These are phyloP conservation scores for Bacillus rossius DNA, from an alignment of 1,140 invertebrate species.

Conservation along the genomic window DNA sequence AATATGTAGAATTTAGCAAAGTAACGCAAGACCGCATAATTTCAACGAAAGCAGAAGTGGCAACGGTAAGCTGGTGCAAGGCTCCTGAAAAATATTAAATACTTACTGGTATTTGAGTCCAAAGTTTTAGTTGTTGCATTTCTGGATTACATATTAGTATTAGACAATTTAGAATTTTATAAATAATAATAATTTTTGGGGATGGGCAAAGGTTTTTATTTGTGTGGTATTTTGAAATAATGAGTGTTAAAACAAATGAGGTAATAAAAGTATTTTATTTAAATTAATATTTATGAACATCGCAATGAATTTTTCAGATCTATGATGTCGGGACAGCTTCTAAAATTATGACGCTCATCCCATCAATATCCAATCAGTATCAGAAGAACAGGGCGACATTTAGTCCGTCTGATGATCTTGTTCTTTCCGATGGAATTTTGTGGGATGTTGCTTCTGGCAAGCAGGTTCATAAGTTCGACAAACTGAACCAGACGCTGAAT, in stretches of 20 bases:
- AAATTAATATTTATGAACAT: constrained; percentile 8
- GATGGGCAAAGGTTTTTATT: too few relatives aligned
- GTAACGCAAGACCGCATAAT: constrained; percentile 77
- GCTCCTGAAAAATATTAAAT: too few relatives aligned
- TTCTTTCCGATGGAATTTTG: constrained; percentile 92
- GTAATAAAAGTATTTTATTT: neutral
- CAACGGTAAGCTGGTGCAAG: constrained; percentile 53
- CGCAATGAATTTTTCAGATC: constrained; percentile 52
- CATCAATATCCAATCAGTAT: constrained; percentile 86
- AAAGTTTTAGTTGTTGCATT: too few relatives aligned
- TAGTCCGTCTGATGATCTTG: constrained; percentile 87
- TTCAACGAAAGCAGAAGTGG: constrained; percentile 70
- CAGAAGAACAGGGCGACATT: constrained; percentile 92
- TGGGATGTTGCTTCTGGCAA: constrained; percentile 89
- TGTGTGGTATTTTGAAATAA: too few relatives aligned
- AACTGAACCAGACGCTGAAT: constrained; percentile 90
- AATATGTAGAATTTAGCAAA: constrained; percentile 91
- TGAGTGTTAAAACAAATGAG: too few relatives aligned
- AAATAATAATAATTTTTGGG: too few relatives aligned
- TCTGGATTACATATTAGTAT: too few relatives aligned
- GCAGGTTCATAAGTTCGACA: constrained; percentile 96
- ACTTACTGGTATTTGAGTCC: too few relatives aligned
- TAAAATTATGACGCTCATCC: constrained; percentile 65
- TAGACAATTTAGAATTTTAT: too few relatives aligned
- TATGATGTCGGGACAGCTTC: constrained; percentile 85